phyloP scores from a whole-genome alignment of 1,140 invertebrate species.

The Apis florea region DNA sequence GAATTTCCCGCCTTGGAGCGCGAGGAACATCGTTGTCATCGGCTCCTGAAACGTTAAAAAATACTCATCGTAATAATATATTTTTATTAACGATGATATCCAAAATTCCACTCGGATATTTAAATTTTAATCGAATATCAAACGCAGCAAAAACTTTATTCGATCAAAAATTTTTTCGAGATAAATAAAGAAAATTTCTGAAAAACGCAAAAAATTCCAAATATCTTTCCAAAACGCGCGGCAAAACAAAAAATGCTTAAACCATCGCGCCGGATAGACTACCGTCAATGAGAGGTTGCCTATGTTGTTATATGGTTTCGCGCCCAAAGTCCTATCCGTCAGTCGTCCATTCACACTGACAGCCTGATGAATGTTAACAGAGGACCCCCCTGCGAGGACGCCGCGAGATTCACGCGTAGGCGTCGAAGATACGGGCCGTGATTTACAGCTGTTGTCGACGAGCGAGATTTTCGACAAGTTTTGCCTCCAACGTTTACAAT shows the following conservation, averaged over 20 bases:
- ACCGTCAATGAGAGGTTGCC: conserved; percentile 61
- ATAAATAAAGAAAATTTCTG: not conserved
- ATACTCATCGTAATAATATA: not conserved
- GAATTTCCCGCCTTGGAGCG: conserved; percentile 99
- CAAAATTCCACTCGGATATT: too few relatives aligned
- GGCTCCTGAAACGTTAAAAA: conserved; percentile 88
- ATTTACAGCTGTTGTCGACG: conserved; percentile 23
- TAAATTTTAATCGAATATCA: too few relatives aligned
- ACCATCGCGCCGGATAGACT: conserved; percentile 38
- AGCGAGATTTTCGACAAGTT: conserved; percentile 23
- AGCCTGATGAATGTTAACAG: conserved; percentile 55
- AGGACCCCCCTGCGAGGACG: conserved; percentile 47
- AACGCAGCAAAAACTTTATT: too few relatives aligned
- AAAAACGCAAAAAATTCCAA: not conserved
- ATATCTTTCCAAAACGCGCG: too few relatives aligned
- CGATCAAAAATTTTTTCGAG: not conserved
- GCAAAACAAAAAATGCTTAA: not conserved
- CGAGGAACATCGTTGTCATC: conserved; percentile 98
- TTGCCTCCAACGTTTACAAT: conserved; percentile 14
- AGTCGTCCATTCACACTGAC: conserved; percentile 65
- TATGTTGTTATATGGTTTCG: conserved; percentile 62
- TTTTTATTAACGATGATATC: too few relatives aligned
- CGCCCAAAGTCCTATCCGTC: conserved; percentile 45
- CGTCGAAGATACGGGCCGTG: not conserved
- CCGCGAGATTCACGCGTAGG: conserved; percentile 7